Base-by-base conservation (phyloP, 2,113 vertebrate species). In the Crotalus horridus region DNA sequence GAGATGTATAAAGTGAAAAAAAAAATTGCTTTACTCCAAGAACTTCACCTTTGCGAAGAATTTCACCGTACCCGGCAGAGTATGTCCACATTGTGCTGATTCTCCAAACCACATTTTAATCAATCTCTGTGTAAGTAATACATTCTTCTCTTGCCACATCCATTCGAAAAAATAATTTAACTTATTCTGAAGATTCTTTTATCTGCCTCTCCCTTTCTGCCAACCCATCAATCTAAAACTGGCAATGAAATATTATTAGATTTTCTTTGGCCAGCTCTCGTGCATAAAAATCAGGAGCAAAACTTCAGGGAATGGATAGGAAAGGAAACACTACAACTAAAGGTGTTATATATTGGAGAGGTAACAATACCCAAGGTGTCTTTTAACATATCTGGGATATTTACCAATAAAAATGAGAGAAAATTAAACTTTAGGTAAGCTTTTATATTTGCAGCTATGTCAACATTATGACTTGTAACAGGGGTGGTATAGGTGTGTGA, bases 201-300 rank as follows among this genome's bases (percentile, higher is more conserved):
- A 0, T 58, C 0, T 74, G 15, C 93, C 39, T 24, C 88, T 95
- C 92, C 1, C 6, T 33, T 3, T 94, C 93, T 95, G 93, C 89
- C 13, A 93, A 51, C 0, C 43, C 93, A 93, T 89, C 54, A 87
- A 5, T 92, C 21, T 94, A 56, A 93, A 86, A 89, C 3, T 48
- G n/a, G 33, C 39, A 2, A 58, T 81, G 95, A 13, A 55, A 90
- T 33, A 91, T 69, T 93, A 87, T 88, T 96, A 88, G 94, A 74
- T 1, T 96, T 94, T 91, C 81, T 94, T 61, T 96, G 39, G 1
- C 26, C 95, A 0, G 61, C 94, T 95, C 81, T 91, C 15, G 81
- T 26, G 64, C 21, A 93, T 3, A 46, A 81, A 93, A 95, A 90
- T 53, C 4, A 69, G 7, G 15, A 91, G 43, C 59, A 6, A 20